Evolutionary conservation across 2,888 invertebrate species (phyloP).

Genomic region (Chrysodeixis includens): DNA sequence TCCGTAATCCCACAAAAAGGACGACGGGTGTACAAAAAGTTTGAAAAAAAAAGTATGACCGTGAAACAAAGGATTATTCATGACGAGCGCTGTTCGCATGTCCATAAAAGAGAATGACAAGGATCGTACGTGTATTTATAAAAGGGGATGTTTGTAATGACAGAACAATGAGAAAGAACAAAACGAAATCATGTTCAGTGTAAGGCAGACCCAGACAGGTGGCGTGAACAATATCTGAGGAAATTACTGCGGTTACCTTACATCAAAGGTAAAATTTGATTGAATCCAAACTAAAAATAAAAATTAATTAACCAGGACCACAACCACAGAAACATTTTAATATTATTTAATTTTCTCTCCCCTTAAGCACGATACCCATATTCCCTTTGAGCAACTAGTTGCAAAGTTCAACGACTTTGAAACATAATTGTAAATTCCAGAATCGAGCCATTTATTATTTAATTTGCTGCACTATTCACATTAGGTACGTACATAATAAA

Average conservation of each 20-base stretch:
- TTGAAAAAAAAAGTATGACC: conserved; percentile 38
- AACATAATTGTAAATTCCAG: conserved; percentile 27
- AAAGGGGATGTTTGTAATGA: conserved; percentile 33
- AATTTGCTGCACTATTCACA: conserved; percentile 33
- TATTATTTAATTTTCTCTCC: background rate
- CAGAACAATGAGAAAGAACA: conserved; percentile 14
- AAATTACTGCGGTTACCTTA: background rate
- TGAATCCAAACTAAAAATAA: too few relatives aligned
- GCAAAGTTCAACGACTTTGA: conserved; percentile 16
- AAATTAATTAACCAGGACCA: background rate
- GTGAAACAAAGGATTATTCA: conserved; percentile 59
- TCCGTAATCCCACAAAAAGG: conserved; percentile 34
- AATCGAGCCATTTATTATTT: conserved; percentile 39
- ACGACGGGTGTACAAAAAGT: conserved; percentile 30
- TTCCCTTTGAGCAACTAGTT: conserved; percentile 29
- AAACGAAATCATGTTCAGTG: conserved; percentile 18
- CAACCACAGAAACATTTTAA: background rate
- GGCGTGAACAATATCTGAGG: background rate
- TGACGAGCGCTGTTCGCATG: conserved; percentile 49
- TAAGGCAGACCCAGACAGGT: background rate
- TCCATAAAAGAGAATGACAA: conserved; percentile 54
- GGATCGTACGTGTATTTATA: conserved; percentile 41
- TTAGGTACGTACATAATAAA: conserved; percentile 21
- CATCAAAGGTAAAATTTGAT: background rate
- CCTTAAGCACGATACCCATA: conserved; percentile 14